Base-by-base conservation (phyloP, 2,888 invertebrate genomes). In the Lottia gigantea region DNA sequence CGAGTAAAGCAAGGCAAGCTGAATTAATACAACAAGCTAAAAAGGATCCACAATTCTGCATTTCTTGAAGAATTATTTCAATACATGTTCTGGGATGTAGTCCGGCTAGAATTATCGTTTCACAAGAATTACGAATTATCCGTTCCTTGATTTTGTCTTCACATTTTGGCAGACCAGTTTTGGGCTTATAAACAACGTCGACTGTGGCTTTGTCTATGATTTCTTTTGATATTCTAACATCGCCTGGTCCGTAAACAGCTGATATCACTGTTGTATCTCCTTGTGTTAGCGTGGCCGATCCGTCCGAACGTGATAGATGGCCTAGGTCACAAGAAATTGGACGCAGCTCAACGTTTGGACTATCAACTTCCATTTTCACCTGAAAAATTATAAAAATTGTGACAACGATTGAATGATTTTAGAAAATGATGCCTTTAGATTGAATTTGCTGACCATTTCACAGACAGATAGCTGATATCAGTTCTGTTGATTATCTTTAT, bases 21-120 rank as follows among this genome's bases (percentile, higher is more conserved):
- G 94, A 93, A 90, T 97, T 97, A 46, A 97, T 90, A 16, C 93
- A 92, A 87, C 94, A 94, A 0, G 95, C 92, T 68, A 96, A 89
- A 2, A 95, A 77, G 8, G 85, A 85, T 4, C 87, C 87, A 65
- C 77, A 74, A 88, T 95, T 93, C 85, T 96, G 95, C 83, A 96
- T 89, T 90, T 97, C 96, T 87, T 97, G 96, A 68, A 97, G 88
- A 68, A 94, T 93, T 61, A 97, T 90, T 0, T 92, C 91, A 79
- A 97, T 92, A 40, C 93, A 92, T 0, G 95, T 92, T 66, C 95
- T 91, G 6, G 97, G 96, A 90, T 95, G 93, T 49, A 95, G 84
- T 25, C 92, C 90, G 0, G 93, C 90, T 1, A 94, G 84, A 47
- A 97, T 88, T 0, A 93, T 92, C 15, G 93, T 90, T 86, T 95